Conservation (phyloP, 1,140 invertebrate genomes). For the Neomicropteryx cornuta region DNA sequence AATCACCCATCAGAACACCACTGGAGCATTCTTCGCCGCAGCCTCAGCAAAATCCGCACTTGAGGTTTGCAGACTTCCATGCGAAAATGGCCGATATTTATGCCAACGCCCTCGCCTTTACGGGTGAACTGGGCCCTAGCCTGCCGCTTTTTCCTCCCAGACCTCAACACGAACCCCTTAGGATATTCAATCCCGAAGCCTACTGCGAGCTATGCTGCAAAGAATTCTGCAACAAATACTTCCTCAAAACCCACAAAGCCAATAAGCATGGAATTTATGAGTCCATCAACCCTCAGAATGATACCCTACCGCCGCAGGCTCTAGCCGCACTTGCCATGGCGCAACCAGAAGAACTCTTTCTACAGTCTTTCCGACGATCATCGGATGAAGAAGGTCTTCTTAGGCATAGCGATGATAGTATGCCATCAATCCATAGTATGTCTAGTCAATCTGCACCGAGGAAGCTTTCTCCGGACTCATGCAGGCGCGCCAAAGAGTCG, state of each 20-base stretch:
- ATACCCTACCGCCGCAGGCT: conserved; percentile 26
- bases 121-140: conserved; percentile 25
- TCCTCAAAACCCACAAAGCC: conserved; percentile 93
- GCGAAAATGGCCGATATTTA: conserved; percentile 40
- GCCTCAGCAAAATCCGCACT: conserved; percentile 17
- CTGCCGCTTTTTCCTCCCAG: conserved; percentile 35
- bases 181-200: conserved; percentile 91
- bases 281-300: conserved; percentile 39
- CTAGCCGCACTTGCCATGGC: conserved; percentile 24
- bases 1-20: too few species aligned
- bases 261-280: conserved; percentile 88
- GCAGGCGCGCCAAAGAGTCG: conserved; percentile 48
- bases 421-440: conserved; percentile 16
- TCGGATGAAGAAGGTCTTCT: conserved; percentile 53
- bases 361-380: conserved; percentile 19
- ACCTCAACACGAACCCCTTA: conserved; percentile 48
- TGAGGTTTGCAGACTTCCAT: conserved; percentile 28
- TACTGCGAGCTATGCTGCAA: conserved; percentile 97
- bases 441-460: conserved; percentile 40
- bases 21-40: too few species aligned
- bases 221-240: conserved; percentile 99
- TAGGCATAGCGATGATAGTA: conserved; percentile 32
- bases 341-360: conserved; percentile 21
- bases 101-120: conserved; percentile 36
- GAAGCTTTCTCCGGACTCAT: conserved; percentile 46